Evolutionary conservation across 1,140 invertebrate genomes (phyloP), one percentile per base, ranked within the genome.

Genomic region (Tetramorium simillimum): DNA sequence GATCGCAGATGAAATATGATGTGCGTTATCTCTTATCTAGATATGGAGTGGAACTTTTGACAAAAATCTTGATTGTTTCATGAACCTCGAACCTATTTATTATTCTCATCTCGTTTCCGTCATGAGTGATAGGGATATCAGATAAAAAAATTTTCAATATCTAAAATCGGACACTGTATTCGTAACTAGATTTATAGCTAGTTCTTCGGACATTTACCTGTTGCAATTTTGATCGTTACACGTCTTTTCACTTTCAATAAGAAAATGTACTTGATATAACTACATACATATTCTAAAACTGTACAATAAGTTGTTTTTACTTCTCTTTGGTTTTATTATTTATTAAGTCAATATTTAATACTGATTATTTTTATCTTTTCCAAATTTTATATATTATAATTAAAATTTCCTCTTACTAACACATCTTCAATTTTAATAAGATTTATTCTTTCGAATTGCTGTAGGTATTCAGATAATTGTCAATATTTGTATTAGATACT

Each of bases 21-120:
- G 14, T 40, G 18, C 24, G 18, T 76, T 28, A 80, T 37, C 49
- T 40, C 28, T 89, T 86, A 76, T 88, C 69, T 63, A 12, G 5
- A 33, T 62, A n/a, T 62, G 24, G 18, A 21, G 58, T 21, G 46
- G 46, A 40, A 53, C 24, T 40, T 21, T 51, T 67, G 49, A 28
- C 33, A 63, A 40, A n/a, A 62, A 3, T 87, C 33, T 56, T 60
- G 43, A 51, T 67, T 33, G 16, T 70, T 80, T 16, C 2, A 33
- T 69, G 24, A 37, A 72, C 43, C 18, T 81, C n/a, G 70, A 53
- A 67, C 62, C 18, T 81, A 75, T 70, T 69, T 81, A 75, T 70
- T 69, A 46, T 75, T 62, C 12, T 46, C 18, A 28, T 63, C 6
- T 84, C 37, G 18, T 84, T 73, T 10, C 7, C n/a, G 1, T 2